Base-by-base conservation (phyloP, 2,113 vertebrate species). In the Talpa occidentalis region DNA sequence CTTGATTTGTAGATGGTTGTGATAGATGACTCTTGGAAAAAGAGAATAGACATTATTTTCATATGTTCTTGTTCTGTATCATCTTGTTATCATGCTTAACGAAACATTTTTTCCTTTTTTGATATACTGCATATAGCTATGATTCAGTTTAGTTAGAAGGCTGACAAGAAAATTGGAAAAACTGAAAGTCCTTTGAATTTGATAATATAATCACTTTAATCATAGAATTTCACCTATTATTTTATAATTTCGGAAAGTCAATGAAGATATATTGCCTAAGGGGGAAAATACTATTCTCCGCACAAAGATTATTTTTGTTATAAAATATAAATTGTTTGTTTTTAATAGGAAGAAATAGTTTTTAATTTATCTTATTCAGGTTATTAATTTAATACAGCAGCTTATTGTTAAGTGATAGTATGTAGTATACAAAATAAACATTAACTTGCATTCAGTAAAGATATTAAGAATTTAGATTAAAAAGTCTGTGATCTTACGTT, bases 401-500 rank as follows among this genome's bases (percentile, higher is more conserved):
- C 59, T 93, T 84, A 44, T 73, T 6, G 8, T 59, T 90, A 24
- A 59, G 60, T 76, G 32, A 44, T 35, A 78, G 28, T 15, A 44
- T 60, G 42, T 64, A 59, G 40, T 40, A 83, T 87, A 77, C 30
- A 77, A 88, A 96, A 91, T 54, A 95, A 73, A 88, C 94, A 64
- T 94, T 92, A 95, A 95, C 90, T 96, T 97, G 74, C 83, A 80
- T 66, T 96, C 74, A 83, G 16, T 91, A 35, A 86, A 24, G 42
- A 67, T 93, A 16, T 92, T 94, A 35, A 70, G 87, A 95, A 90
- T 95, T 88, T 82, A 97, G 81, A 94, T 97, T 83, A 96, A 62
- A 62, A 97, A 56, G 54, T 95, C 89, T 82, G 64, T 90, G 95
- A 86, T 97, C 0, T 1, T 96, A 83, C 96, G 87, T 96, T 98